A percentile compares a stretch with the other conserved stretches of the same genome.
Evolutionary conservation across 2,888 invertebrate genomes (phyloP).

Genomic region (Autographa pulchrina): DNA sequence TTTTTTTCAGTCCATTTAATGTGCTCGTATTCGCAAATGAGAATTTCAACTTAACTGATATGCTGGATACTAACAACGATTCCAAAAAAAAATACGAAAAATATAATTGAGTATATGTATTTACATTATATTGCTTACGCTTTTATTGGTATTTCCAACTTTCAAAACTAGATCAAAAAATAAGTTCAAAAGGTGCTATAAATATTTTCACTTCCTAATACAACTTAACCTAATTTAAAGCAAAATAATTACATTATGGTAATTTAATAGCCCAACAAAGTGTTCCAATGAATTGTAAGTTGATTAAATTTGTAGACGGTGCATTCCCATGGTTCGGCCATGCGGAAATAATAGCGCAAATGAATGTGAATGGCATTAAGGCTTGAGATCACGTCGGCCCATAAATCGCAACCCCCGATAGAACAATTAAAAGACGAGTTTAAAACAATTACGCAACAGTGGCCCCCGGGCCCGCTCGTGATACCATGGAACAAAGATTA

Average conservation of each 20-base stretch:
- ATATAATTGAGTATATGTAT: no score
- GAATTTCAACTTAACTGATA: conserved; percentile 15
- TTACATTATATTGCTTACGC: no score
- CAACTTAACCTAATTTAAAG: neutral
- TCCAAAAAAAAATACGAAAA: neutral
- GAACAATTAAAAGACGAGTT: conserved; percentile 89
- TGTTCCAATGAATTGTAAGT: conserved; percentile 73
- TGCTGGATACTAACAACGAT: neutral
- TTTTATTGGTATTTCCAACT: no score
- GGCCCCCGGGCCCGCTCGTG: conserved; percentile 83
- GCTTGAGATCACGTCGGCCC: conserved; percentile 85
- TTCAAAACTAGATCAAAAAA: no score
- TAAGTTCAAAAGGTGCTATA: no score
- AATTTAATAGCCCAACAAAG: conserved; percentile 75
- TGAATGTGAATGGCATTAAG: conserved; percentile 83
- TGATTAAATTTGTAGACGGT: conserved; percentile 83
- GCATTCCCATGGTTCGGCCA: conserved; percentile 83
- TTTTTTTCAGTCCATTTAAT: conserved; percentile 54
- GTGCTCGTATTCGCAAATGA: conserved; percentile 24
- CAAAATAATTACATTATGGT: conserved; percentile 59
- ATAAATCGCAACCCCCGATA: conserved; percentile 87
- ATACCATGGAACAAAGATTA: conserved; percentile 71
- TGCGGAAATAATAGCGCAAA: conserved; percentile 86
- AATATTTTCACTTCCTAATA: neutral
- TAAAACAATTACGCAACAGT: conserved; percentile 88